Conservation (phyloP, 2,113 vertebrate species). For the Poecile atricapillus region DNA sequence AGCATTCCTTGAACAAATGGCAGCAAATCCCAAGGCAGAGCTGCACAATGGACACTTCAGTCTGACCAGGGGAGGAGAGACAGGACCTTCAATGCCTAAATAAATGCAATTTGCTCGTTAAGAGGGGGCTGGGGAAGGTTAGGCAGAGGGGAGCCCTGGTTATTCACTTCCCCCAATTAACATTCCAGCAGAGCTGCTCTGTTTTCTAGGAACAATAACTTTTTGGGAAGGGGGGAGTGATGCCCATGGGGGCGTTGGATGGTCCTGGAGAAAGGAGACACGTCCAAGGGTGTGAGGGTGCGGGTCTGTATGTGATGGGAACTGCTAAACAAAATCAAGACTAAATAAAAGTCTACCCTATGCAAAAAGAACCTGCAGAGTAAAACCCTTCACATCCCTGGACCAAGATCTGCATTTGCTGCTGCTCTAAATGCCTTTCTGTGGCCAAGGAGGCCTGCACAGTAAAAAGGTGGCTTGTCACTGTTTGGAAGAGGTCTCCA, state of each 20-base stretch:
- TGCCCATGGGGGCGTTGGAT: neutral
- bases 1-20: slow-evolving; percentile 16
- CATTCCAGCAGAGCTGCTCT: slow-evolving; percentile 48
- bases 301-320: neutral
- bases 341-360: neutral
- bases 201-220: slow-evolving; percentile 57
- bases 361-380: neutral
- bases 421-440: neutral
- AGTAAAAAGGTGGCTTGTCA: neutral
- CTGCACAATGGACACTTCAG: slow-evolving; percentile 44
- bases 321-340: neutral
- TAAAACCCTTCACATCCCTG: neutral
- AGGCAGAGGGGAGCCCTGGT: slow-evolving; percentile 1
- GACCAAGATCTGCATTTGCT: neutral
- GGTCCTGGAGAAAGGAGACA: slow-evolving; percentile 28
- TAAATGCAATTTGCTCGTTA: slow-evolving; percentile 56
- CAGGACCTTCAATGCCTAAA: slow-evolving; percentile 47
- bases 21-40: slow-evolving; percentile 4
- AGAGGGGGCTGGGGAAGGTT: slow-evolving; percentile 53
- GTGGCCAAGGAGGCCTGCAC: neutral
- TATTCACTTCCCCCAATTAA: slow-evolving; percentile 68
- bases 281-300: neutral
- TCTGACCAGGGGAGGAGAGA: neutral
- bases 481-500: neutral
- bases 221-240: slow-evolving; percentile 9